phyloP scores from a whole-genome alignment of 2,113 vertebrate species.

The Diadophis punctatus region DNA sequence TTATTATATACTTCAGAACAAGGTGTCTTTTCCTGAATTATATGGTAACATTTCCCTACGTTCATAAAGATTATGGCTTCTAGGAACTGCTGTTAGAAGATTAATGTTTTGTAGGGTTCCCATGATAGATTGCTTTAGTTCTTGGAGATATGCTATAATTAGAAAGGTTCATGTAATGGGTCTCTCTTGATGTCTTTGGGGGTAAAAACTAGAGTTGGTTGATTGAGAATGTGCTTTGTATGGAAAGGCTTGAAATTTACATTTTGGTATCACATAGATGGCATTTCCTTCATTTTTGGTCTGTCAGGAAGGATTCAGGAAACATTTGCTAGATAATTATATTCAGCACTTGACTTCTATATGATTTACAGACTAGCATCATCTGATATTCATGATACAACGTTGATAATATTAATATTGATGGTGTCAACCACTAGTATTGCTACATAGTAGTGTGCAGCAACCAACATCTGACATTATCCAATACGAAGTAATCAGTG shows the following conservation, averaged over 20 bases:
- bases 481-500: background rate
- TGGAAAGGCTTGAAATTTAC: background rate
- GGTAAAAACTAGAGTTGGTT: background rate
- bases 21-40: background rate
- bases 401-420: background rate
- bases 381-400: background rate
- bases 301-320: background rate
- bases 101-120: background rate
- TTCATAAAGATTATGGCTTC: background rate
- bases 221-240: background rate
- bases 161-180: background rate
- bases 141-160: background rate
- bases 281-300: background rate
- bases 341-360: background rate
- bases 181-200: background rate
- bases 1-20: background rate
- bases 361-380: background rate
- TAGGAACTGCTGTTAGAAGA: background rate
- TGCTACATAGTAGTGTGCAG: background rate
- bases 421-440: background rate
- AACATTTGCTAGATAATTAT: background rate
- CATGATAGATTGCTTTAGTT: background rate
- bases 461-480: background rate
- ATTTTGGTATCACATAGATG: background rate
- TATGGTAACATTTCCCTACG: background rate